Conservation (phyloP, 2,888 invertebrate genomes). For the Phrixothrix hirtus region DNA sequence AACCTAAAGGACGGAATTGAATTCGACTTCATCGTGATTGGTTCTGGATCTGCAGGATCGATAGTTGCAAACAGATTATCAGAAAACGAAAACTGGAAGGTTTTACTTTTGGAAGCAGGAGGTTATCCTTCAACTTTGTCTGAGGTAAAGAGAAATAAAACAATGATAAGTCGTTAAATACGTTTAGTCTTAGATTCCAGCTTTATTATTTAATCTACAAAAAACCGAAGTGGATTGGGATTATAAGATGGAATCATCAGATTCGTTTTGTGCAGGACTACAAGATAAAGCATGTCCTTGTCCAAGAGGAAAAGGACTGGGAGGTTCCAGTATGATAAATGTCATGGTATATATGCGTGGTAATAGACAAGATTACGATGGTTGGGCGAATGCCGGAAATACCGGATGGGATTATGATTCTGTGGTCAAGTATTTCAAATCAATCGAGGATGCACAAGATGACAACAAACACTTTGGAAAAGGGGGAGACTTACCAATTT, state of each 20-base stretch:
- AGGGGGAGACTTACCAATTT: slow-evolving; percentile 27
- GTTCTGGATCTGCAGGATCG: slow-evolving; percentile 59
- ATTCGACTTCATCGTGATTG: slow-evolving; percentile 60
- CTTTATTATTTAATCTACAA: slow-evolving; percentile 37
- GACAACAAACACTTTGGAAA: slow-evolving; percentile 26
- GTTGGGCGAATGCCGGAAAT: slow-evolving; percentile 79
- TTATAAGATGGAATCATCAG: slow-evolving; percentile 40
- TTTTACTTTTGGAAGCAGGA: slow-evolving; percentile 51
- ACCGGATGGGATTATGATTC: slow-evolving; percentile 79
- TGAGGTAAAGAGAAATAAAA: too few relatives aligned
- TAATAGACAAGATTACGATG: slow-evolving; percentile 77
- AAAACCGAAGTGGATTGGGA: slow-evolving; percentile 46
- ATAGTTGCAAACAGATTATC: slow-evolving; percentile 57
- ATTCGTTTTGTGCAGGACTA: slow-evolving; percentile 40
- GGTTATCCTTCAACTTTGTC: slow-evolving; percentile 54
- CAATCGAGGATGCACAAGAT: slow-evolving; percentile 49
- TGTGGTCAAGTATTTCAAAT: slow-evolving; percentile 76
- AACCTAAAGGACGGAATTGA: slow-evolving; percentile 57
- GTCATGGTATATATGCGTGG: slow-evolving; percentile 55
- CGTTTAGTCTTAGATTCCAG: slow-evolving; percentile 45
- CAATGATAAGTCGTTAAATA: too few relatives aligned
- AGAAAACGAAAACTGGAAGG: slow-evolving; percentile 50
- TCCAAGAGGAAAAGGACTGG: slow-evolving; percentile 58
- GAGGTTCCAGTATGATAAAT: slow-evolving; percentile 58
- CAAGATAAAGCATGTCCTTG: slow-evolving; percentile 44